Evolutionary conservation across 2,888 invertebrate species (phyloP).

Genomic region (Thera britannica): DNA sequence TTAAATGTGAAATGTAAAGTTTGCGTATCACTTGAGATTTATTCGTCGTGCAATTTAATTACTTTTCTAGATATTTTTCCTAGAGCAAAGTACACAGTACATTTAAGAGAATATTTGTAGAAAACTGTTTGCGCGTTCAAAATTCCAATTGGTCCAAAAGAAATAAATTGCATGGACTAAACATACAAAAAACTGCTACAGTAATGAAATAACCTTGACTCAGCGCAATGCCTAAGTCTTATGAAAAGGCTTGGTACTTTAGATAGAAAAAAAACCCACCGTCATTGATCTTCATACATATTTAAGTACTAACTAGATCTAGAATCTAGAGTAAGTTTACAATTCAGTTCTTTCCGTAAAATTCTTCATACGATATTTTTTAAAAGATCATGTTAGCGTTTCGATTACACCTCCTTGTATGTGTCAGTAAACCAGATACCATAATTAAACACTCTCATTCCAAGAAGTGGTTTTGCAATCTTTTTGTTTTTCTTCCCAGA

Average conservation of each 20-base stretch:
- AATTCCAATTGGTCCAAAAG: too few relatives aligned
- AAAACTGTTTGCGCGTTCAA: neutral
- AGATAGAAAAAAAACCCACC: too few relatives aligned
- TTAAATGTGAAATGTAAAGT: conserved; percentile 12
- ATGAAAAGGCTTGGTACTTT: too few relatives aligned
- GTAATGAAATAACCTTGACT: too few relatives aligned
- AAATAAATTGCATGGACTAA: too few relatives aligned
- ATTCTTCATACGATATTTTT: conserved; percentile 28
- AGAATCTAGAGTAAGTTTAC: too few relatives aligned
- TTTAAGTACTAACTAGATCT: too few relatives aligned
- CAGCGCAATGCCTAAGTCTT: too few relatives aligned
- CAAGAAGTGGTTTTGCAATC: conserved; percentile 31
- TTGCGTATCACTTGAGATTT: conserved; percentile 20
- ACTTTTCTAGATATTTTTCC: conserved; percentile 4
- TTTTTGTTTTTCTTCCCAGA: conserved; percentile 32
- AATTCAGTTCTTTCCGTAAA: too few relatives aligned
- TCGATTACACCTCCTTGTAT: conserved; percentile 36
- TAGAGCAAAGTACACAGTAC: neutral
- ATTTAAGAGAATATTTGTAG: neutral
- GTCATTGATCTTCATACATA: too few relatives aligned
- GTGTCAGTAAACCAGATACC: conserved; percentile 44
- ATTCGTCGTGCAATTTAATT: conserved; percentile 18
- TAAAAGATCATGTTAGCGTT: conserved; percentile 38
- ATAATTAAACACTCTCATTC: conserved; percentile 39
- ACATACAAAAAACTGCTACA: too few relatives aligned